Conservation (phyloP, 2,888 invertebrate species). For the Caenorhabditis virilis region DNA sequence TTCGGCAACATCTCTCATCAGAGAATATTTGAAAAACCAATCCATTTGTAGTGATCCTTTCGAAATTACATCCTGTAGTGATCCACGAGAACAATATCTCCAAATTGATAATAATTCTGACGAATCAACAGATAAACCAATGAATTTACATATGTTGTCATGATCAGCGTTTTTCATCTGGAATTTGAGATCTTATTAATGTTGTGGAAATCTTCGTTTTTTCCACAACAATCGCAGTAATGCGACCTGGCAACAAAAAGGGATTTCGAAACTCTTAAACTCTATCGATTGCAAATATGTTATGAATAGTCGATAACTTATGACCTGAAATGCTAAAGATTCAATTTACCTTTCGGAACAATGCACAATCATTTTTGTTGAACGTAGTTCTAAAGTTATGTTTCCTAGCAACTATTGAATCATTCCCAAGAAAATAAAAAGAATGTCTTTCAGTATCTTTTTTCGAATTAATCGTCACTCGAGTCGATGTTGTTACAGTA, state of each 20-base stretch:
- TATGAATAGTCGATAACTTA: no score
- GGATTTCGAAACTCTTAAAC: no score
- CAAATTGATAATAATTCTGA: conserved; percentile 57
- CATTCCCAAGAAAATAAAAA: conserved; percentile 45
- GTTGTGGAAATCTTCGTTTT: no score
- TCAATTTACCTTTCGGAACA: conserved; percentile 40
- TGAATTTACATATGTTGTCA: conserved; percentile 59
- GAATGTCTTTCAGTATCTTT: conserved; percentile 51
- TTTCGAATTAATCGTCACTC: conserved; percentile 48
- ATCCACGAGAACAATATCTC: conserved; percentile 59
- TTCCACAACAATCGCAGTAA: no score
- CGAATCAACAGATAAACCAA: conserved; percentile 61
- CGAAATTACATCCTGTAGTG: conserved; percentile 43
- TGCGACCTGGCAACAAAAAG: no score
- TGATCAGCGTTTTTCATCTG: conserved; percentile 54
- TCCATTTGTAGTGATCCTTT: conserved; percentile 49
- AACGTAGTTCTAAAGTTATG: conserved; percentile 32
- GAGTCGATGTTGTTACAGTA: conserved; percentile 46
- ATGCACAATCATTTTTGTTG: conserved; percentile 16
- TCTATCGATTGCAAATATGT: no score
- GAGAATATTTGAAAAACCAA: conserved; percentile 52
- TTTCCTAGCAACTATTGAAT: conserved; percentile 51
- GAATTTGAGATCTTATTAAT: no score
- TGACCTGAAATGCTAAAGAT: no score
- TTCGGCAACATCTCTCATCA: conserved; percentile 53